Evolutionary conservation across 2,888 invertebrate species (phyloP).

Genomic region (Ferrisia virgata): DNA sequence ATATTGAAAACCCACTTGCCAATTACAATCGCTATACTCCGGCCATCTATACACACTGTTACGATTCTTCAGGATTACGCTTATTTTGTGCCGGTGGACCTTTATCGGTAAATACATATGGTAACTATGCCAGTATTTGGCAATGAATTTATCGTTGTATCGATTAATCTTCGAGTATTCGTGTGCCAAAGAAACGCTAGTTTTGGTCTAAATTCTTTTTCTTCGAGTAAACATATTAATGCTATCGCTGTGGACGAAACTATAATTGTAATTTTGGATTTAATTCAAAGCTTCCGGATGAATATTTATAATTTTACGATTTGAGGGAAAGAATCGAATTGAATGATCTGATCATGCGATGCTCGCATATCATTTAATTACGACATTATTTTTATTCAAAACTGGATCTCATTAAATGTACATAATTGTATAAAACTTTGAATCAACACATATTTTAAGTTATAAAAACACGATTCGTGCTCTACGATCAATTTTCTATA

Average conservation of each 20-base stretch:
- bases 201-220: neutral
- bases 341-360: neutral
- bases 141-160: constrained; percentile 54
- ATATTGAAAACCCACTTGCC: constrained; percentile 61
- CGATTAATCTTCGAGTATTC: neutral
- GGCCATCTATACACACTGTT: constrained; percentile 95
- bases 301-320: too few relatives aligned
- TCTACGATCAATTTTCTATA: constrained; percentile 7
- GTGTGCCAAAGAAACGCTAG: neutral
- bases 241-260: neutral
- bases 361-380: neutral
- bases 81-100: constrained; percentile 95
- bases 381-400: neutral
- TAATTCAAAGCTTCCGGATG: too few relatives aligned
- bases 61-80: constrained; percentile 85
- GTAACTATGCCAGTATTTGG: constrained; percentile 94
- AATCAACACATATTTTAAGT: neutral
- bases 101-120: constrained; percentile 82
- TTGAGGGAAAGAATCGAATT: neutral
- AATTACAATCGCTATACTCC: constrained; percentile 79
- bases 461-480: neutral
- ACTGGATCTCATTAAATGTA: constrained; percentile 21
- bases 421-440: neutral
- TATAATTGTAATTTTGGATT: neutral
- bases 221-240: neutral